Evolutionary conservation across 1,140 invertebrate genomes (phyloP).

Genomic region (fruit fly (Drosophila melanogaster)): Release_6_plus_ISO1_MT NT_033779.5:10070501-10071000

Average conservation of each 20-base stretch:
- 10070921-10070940: constrained; percentile 26
- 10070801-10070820: constrained; percentile 10
- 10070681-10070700: constrained; percentile 23
- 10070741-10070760: constrained; percentile 6
- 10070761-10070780: constrained; percentile 65
- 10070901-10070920: constrained; percentile 54
- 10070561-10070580: constrained; percentile 66
- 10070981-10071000: constrained; percentile 40
- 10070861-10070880: constrained; percentile 72
- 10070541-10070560: constrained; percentile 68
- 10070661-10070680: constrained; percentile 36
- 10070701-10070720: neutral
- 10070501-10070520: neutral
- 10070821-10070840: constrained; percentile 67
- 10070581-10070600: constrained; percentile 76
- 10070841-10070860: constrained; percentile 48
- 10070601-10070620: constrained; percentile 77
- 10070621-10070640: constrained; percentile 27
- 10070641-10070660: constrained; percentile 1
- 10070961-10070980: constrained; percentile 53
- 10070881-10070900: constrained; percentile 35
- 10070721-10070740: neutral
- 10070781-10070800: constrained; percentile 72
- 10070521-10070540: constrained; percentile 38
- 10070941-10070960: constrained; percentile 3